These are phyloP conservation scores for Drosophila leonis DNA, from an alignment of 2,888 invertebrate genomes.

Conservation along the genomic window DNA sequence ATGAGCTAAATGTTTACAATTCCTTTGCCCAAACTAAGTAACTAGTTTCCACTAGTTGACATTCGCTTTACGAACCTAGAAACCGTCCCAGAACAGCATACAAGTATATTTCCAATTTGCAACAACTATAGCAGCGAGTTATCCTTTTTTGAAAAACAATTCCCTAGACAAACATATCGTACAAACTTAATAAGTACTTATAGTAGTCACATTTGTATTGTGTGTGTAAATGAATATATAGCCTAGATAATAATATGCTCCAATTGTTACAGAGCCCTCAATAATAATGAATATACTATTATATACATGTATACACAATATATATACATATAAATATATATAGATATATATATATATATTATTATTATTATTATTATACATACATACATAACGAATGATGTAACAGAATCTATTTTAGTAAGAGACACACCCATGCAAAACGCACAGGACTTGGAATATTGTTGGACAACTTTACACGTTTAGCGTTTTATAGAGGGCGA, in stretches of 20 bases:
- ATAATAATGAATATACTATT: slow-evolving; percentile 45
- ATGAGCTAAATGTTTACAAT: slow-evolving; percentile 47
- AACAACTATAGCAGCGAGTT: slow-evolving; percentile 41
- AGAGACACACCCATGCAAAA: slow-evolving; percentile 57
- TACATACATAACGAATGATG: slow-evolving; percentile 32
- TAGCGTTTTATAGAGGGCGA: slow-evolving; percentile 77
- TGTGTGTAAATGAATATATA: slow-evolving; percentile 40
- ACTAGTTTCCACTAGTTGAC: slow-evolving; percentile 64
- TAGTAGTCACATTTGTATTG: slow-evolving; percentile 49
- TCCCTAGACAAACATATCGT: slow-evolving; percentile 85
- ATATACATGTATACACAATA: slow-evolving; percentile 43
- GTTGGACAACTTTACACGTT: slow-evolving; percentile 74
- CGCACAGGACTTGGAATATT: slow-evolving; percentile 73
- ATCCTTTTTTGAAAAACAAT: slow-evolving; percentile 44
- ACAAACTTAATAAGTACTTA: slow-evolving; percentile 75
- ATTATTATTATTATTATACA: slow-evolving; percentile 39
- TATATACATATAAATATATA: slow-evolving; percentile 30
- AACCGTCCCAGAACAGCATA: slow-evolving; percentile 75
- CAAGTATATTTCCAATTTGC: slow-evolving; percentile 49
- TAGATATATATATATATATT: slow-evolving; percentile 17
- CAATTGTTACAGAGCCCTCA: slow-evolving; percentile 42
- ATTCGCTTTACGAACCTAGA: slow-evolving; percentile 79
- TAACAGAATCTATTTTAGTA: slow-evolving; percentile 66
- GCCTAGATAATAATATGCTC: slow-evolving; percentile 25
- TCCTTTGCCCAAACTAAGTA: slow-evolving; percentile 65